These are phyloP conservation scores for Crenuchus spilurus DNA, from an alignment of 2,797 vertebrate genomes.

Conservation along the genomic window DNA sequence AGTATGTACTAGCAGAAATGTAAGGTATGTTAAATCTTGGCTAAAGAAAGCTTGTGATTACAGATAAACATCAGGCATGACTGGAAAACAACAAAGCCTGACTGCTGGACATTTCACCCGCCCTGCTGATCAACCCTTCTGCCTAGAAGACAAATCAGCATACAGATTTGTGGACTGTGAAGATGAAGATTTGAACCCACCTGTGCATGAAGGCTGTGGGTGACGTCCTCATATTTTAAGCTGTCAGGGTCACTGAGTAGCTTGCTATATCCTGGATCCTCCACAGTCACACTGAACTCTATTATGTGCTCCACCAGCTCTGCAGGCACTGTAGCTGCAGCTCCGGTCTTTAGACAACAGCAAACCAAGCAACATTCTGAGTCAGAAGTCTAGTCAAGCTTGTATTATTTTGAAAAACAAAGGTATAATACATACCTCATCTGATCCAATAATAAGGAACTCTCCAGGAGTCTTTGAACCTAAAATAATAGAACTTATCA, in stretches of 20 bases:
- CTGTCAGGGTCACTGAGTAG: conserved; percentile 76
- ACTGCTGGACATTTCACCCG: neutral
- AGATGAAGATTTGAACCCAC: conserved; percentile 64
- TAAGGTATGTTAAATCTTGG: neutral
- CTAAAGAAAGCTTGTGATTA: conserved; percentile 5
- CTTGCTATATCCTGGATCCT: conserved; percentile 77
- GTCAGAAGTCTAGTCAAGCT: conserved; percentile 17
- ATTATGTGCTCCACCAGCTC: conserved; percentile 81
- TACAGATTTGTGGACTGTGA: neutral
- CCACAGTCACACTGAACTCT: conserved; percentile 86
- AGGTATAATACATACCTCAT: conserved; percentile 50
- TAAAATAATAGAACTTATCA: conserved; percentile 52
- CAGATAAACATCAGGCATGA: neutral
- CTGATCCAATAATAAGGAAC: conserved; percentile 57
- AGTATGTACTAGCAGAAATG: neutral
- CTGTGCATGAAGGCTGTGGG: conserved; percentile 80
- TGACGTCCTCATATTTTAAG: conserved; percentile 72
- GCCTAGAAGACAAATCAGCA: neutral
- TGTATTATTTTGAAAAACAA: conserved; percentile 18
- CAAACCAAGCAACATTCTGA: conserved; percentile 25
- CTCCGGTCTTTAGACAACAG: conserved; percentile 67
- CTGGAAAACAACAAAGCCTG: neutral
- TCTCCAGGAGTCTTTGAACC: conserved; percentile 69
- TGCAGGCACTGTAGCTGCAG: conserved; percentile 73
- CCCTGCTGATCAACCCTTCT: neutral